Evolutionary conservation across 2,888 invertebrate species (phyloP).

Genomic region (Hydraecia micacea): DNA sequence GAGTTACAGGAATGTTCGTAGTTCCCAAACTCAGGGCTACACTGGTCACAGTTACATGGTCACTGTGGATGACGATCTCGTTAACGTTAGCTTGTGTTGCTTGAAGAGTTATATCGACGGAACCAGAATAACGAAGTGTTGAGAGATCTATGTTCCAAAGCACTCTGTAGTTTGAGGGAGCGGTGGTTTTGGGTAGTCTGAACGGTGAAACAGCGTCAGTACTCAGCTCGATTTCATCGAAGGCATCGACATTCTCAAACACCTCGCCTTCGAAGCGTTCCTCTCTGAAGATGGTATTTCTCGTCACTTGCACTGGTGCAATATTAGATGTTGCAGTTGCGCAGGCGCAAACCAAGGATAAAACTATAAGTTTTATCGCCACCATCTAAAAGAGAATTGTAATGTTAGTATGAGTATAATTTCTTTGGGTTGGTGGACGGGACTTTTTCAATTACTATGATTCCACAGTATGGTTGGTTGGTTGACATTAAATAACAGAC

Average conservation of each 20-base stretch:
- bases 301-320: constrained; percentile 64
- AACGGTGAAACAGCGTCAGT: constrained; percentile 71
- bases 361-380: constrained; percentile 73
- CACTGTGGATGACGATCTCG: constrained; percentile 81
- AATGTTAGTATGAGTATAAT: background rate
- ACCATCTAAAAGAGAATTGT: constrained; percentile 78
- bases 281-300: constrained; percentile 83
- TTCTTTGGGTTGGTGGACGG: background rate
- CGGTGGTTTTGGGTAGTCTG: constrained; percentile 87
- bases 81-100: constrained; percentile 75
- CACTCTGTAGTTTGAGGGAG: constrained; percentile 89
- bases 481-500: background rate
- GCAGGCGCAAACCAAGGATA: constrained; percentile 72
- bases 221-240: constrained; percentile 44
- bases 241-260: constrained; percentile 77
- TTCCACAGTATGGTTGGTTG: too few relatives aligned
- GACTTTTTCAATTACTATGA: background rate
- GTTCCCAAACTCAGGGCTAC: constrained; percentile 81
- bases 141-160: constrained; percentile 78
- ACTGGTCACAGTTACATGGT: constrained; percentile 76
- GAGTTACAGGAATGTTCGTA: constrained; percentile 51
- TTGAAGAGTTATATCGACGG: constrained; percentile 77
- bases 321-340: constrained; percentile 72
- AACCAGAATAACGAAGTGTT: constrained; percentile 77
- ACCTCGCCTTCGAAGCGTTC: constrained; percentile 80